These are phyloP conservation scores for Butorides virescens DNA, from an alignment of 2,113 vertebrate species.

Conservation along the genomic window DNA sequence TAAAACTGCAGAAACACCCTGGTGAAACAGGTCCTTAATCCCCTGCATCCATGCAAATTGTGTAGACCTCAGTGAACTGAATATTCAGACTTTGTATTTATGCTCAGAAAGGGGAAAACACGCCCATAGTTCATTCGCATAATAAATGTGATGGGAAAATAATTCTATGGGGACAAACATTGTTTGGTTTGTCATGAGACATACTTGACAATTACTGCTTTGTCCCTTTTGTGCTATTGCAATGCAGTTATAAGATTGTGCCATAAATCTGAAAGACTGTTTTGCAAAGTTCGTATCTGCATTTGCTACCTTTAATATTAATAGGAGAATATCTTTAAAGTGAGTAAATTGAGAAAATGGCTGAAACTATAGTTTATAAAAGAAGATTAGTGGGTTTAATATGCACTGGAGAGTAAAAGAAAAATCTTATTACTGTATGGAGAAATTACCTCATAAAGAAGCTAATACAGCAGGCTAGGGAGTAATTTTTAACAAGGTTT, in stretches of 20 bases:
- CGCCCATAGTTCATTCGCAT: conserved; percentile 60
- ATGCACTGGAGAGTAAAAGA: conserved; percentile 99
- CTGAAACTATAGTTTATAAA: conserved; percentile 91
- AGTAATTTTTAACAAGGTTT: conserved; percentile 99
- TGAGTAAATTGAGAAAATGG: conserved; percentile 85
- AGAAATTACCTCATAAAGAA: conserved; percentile 99
- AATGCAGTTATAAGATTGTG: conserved; percentile 64
- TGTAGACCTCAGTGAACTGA: conserved; percentile 50
- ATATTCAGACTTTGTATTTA: conserved; percentile 66
- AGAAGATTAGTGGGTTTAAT: conserved; percentile 99
- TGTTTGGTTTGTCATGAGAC: conserved; percentile 75
- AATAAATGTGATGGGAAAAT: conserved; percentile 69
- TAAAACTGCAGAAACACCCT: not conserved
- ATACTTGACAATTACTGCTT: conserved; percentile 69
- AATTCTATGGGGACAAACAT: conserved; percentile 66
- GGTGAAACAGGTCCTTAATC: not conserved
- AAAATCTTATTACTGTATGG: conserved; percentile 98
- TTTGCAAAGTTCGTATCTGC: conserved; percentile 80
- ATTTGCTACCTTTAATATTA: conserved; percentile 84
- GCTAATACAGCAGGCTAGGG: conserved; percentile 97
- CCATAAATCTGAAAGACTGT: conserved; percentile 76
- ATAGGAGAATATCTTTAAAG: conserved; percentile 84
- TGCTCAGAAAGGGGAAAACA: conserved; percentile 66
- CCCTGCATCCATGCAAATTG: not conserved
- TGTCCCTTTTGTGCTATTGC: conserved; percentile 71